A percentile compares a stretch with the other conserved stretches of the same genome.
Evolutionary conservation across 1,140 invertebrate species (phyloP).

Genomic region (Drosophila rhopaloa): DNA sequence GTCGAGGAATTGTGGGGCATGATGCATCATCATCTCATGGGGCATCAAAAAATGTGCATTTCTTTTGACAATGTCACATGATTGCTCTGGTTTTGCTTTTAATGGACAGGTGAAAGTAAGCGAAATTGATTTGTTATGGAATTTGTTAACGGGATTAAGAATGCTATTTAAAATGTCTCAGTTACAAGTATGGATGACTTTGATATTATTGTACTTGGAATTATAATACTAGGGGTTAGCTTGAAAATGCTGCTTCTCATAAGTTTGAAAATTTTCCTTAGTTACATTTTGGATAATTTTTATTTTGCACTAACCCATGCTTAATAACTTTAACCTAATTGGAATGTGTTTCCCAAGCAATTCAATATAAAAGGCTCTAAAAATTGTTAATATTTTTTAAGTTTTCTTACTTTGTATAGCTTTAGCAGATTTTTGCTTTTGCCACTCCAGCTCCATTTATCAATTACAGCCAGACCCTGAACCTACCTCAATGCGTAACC

Average conservation of each 20-base stretch:
- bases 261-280: no score
- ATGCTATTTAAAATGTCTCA: neutral
- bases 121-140: neutral
- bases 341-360: no score
- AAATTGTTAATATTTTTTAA: no score
- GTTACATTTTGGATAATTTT: no score
- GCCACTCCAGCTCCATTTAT: constrained; percentile 7
- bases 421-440: neutral
- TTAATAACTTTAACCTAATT: no score
- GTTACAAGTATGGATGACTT: no score
- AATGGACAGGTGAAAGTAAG: constrained; percentile 18
- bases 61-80: constrained; percentile 42
- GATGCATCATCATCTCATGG: constrained; percentile 54
- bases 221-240: no score
- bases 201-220: no score
- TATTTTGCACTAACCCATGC: no score
- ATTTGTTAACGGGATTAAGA: neutral
- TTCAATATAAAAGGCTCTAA: no score
- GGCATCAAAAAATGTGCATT: constrained; percentile 27
- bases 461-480: constrained; percentile 17
- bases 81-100: constrained; percentile 13
- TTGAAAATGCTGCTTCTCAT: no score
- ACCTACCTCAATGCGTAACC: constrained; percentile 76
- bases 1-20: constrained; percentile 20
- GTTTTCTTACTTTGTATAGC: neutral